Percentiles rank a stretch among this genome's conserved stretches.
These are phyloP conservation scores for Iselma pallidipennis DNA, from an alignment of 2,888 invertebrate genomes.

Conservation along the genomic window DNA sequence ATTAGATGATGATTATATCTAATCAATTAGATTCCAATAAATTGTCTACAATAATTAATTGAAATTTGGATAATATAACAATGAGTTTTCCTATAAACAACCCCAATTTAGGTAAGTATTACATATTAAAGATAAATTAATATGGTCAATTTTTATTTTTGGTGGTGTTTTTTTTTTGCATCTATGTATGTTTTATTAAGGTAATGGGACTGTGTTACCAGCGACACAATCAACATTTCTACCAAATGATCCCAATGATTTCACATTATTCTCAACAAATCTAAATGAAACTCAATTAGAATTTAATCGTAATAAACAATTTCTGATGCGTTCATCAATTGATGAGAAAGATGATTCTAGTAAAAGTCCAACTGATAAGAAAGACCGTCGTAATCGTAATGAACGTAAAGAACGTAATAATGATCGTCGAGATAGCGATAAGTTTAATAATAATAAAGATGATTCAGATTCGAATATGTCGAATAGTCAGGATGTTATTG, in stretches of 20 bases:
- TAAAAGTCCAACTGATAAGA: conserved; percentile 49
- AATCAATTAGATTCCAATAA: background rate
- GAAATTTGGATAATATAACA: background rate
- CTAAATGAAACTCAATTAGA: conserved; percentile 66
- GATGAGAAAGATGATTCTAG: conserved; percentile 55
- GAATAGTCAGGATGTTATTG: conserved; percentile 45
- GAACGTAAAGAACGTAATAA: conserved; percentile 30
- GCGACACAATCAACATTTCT: conserved; percentile 14
- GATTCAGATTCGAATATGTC: conserved; percentile 56
- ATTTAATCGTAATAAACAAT: conserved; percentile 65
- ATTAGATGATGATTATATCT: background rate
- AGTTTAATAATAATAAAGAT: conserved; percentile 46
- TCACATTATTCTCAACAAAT: conserved; percentile 36
- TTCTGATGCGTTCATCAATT: conserved; percentile 55
- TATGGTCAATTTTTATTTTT: background rate
- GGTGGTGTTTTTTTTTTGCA: background rate
- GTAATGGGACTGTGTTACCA: conserved; percentile 25
- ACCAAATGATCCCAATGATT: conserved; percentile 24
- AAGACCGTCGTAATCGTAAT: conserved; percentile 29
- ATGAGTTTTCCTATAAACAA: conserved; percentile 5
- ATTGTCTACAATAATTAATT: background rate
- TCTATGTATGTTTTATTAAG: conserved; percentile 10
- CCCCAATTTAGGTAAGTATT: background rate
- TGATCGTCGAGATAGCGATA: conserved; percentile 55
- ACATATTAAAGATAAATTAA: no score